Evolutionary conservation across 2,888 invertebrate genomes (phyloP).

Genomic region (Clunio marinus): DNA sequence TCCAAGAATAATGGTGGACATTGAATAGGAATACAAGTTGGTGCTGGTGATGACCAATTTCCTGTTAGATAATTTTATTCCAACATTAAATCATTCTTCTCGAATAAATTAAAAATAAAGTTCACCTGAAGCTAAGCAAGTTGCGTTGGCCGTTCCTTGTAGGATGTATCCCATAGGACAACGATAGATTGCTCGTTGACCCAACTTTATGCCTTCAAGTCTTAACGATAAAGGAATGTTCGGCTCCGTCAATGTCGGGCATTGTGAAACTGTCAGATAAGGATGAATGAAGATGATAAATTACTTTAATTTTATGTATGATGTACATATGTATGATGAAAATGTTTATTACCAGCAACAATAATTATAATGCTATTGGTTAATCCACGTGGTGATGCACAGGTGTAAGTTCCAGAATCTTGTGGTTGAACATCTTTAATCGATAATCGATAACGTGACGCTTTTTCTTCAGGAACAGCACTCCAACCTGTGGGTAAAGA

Average conservation of each 20-base stretch:
- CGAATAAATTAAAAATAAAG: background rate
- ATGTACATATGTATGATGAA: background rate
- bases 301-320: background rate
- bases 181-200: constrained; percentile 60
- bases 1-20: constrained; percentile 67
- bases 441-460: constrained; percentile 75
- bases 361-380: constrained; percentile 55
- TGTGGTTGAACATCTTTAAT: constrained; percentile 77
- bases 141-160: constrained; percentile 57
- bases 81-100: background rate
- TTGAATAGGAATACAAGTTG: constrained; percentile 70
- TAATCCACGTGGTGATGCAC: constrained; percentile 74
- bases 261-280: constrained; percentile 57
- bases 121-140: constrained; percentile 29
- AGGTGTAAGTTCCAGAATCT: constrained; percentile 80
- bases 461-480: constrained; percentile 58
- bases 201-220: constrained; percentile 73
- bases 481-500: constrained; percentile 48
- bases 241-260: constrained; percentile 60
- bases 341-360: constrained; percentile 65
- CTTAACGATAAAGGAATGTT: constrained; percentile 63
- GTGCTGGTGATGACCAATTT: constrained; percentile 71
- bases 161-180: constrained; percentile 78
- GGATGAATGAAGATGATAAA: background rate
- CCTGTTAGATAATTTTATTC: too few relatives aligned